Base-by-base conservation (phyloP, 2,797 vertebrate genomes). In the Mus caroli region DNA sequence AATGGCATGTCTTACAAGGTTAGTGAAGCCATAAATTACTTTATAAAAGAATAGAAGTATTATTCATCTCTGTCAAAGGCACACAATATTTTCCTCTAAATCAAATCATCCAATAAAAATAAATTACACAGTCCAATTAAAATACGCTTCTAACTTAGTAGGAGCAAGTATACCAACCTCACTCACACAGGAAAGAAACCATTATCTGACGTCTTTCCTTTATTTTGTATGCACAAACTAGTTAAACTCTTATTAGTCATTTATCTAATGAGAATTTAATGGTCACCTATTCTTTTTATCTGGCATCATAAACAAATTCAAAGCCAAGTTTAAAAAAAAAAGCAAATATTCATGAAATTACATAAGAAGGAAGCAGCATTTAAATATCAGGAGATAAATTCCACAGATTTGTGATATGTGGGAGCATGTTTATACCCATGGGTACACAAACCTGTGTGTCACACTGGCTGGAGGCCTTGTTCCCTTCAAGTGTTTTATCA, bases 51-150 rank as follows among this genome's bases (percentile, higher is more conserved):
- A 37, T 22, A 88, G 28, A 90, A 88, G 22, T 90, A 92, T 75
- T 69, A 93, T 84, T 91, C 80, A 54, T 84, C 69, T 95, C 92
- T 93, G 82, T 96, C 94, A 97, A 90, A 87, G 50, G 50, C 56
- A 80, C 83, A 76, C 95, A 93, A 91, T 94, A 94, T 46, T 96
- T 67, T 71, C 43, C 52, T 86, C 28, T 94, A 84, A 93, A 94
- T 96, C 85, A 95, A 97, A 96, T 85, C 92, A 94, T 37, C 78
- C 43, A 86, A 79, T 95, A 91, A 97, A 94, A 94, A n/a, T 69
- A 97, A 97, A 92, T 94, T 92, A 73, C 75, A 31, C 31, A 90
- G 50, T 13, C 56, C 86, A 96, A 95, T 92, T 95, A 95, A 93
- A 97, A 79, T 92, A 88, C 43, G 71, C n/a, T 95, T 92, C 58